phyloP scores from a whole-genome alignment of 2,113 vertebrate species.

The Rhinichthys klamathensis region DNA sequence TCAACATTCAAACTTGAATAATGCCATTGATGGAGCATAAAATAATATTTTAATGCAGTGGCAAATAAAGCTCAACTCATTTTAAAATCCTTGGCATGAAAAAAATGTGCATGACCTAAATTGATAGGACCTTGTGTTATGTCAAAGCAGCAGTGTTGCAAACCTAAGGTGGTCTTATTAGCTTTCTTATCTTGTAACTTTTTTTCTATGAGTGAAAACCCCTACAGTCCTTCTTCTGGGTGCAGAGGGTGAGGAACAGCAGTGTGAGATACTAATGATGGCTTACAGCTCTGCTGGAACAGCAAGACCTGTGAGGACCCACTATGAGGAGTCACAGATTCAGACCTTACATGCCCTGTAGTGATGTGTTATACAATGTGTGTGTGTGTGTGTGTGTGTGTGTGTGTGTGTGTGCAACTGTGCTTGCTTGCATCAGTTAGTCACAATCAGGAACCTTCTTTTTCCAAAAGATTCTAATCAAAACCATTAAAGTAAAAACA shows the following conservation, averaged over 20 bases:
- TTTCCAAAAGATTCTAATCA: background rate
- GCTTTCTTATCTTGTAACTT: background rate
- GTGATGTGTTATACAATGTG: background rate
- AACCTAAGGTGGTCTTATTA: slow-evolving; percentile 13
- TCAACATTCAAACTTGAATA: background rate
- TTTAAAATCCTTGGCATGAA: background rate
- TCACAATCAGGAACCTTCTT: background rate
- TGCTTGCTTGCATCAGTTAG: background rate
- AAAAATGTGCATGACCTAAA: background rate
- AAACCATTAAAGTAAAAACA: background rate
- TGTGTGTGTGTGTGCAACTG: too few relatives aligned
- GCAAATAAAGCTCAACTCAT: slow-evolving; percentile 20
- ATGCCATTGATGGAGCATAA: background rate
- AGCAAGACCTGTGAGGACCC: background rate
- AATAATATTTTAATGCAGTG: background rate
- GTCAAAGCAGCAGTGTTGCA: background rate
- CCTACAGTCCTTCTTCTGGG: slow-evolving; percentile 5
- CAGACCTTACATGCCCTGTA: background rate
- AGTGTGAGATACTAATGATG: slow-evolving; percentile 44
- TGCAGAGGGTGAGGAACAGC: background rate
- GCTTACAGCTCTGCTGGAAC: slow-evolving; percentile 17
- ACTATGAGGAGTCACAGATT: slow-evolving; percentile 35
- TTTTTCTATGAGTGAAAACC: slow-evolving; percentile 19
- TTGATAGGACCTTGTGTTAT: background rate
- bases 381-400: too few relatives aligned